Evolutionary conservation across 1,140 invertebrate genomes (phyloP), one percentile per base, ranked within the genome.

Genomic region (Aricia agestis): DNA sequence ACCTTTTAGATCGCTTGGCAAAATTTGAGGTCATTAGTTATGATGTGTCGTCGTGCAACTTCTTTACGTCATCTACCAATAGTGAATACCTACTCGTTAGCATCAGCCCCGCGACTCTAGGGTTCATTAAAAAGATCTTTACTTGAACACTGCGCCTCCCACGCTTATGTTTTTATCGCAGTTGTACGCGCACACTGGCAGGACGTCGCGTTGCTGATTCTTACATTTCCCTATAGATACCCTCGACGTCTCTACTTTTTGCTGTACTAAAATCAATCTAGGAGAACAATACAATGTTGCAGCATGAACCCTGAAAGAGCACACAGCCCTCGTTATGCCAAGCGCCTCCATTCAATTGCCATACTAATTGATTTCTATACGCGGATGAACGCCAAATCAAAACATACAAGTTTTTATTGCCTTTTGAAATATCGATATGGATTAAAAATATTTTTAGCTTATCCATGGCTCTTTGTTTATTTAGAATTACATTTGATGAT

Each of bases 291-390:
- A 10, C 45, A 52, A 52, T 15, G 45, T 52, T 13, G 10, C 45
- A 52, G 11, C 13, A 15, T 13, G 9, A 52, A 52, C 11, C 11
- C 45, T 52, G 11, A 36, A 36, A 36, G 41, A 42, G 41, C 2
- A 42, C 41, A 42, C 41, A 25, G 25, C 36, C 36, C 36, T 52
- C 58, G 58, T 59, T 59, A 59, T 63, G 6, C 59, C 18, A 63
- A 63, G 10, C 59, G 58, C 18, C 58, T 59, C 58, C 18, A 63
- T 63, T 63, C 59, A 25, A 63, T 19, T 63, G 59, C 17, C 59
- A 25, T 63, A 25, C 18, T 63, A 63, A 63, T 63, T 63, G 59
- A 63, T 63, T 18, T 59, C 58, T 59, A 63, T 63, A 63, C 59
- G 59, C 59, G 59, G 19, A 63, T 25, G 59, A 25, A 63, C 19